These are phyloP conservation scores for Chromis chromis DNA, from an alignment of 2,797 vertebrate genomes.

Conservation along the genomic window DNA sequence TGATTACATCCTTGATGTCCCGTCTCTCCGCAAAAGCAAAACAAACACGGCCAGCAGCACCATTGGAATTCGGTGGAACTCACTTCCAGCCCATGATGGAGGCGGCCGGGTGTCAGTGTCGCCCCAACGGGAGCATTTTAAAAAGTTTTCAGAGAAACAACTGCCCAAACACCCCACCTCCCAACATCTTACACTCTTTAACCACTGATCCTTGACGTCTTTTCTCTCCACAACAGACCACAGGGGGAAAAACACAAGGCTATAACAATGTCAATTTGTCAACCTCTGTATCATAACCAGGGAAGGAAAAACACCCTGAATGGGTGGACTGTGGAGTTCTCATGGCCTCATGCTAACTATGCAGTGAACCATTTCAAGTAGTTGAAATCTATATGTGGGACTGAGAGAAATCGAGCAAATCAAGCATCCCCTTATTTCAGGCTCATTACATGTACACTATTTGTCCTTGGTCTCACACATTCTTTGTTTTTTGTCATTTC, in stretches of 20 bases:
- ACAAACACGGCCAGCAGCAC: slow-evolving; percentile 72
- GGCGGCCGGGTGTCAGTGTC: slow-evolving; percentile 47
- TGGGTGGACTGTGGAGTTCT: slow-evolving; percentile 41
- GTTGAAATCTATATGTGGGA: not conserved
- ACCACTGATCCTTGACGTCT: slow-evolving; percentile 44
- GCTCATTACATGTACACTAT: not conserved
- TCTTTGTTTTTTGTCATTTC: not conserved
- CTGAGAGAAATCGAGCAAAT: slow-evolving; percentile 5
- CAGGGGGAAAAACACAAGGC: slow-evolving; percentile 45
- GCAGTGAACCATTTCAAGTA: not conserved
- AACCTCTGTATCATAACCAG: slow-evolving; percentile 39
- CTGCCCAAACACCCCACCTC: slow-evolving; percentile 43
- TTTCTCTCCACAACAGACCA: slow-evolving; percentile 32
- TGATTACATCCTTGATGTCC: slow-evolving; percentile 61
- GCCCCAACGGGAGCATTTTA: slow-evolving; percentile 44
- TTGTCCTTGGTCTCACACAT: not conserved
- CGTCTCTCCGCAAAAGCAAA: slow-evolving; percentile 71
- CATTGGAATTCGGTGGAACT: slow-evolving; percentile 67
- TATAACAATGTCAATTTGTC: slow-evolving; percentile 56
- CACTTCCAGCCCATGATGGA: slow-evolving; percentile 57
- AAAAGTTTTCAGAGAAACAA: slow-evolving; percentile 35
- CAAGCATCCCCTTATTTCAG: not conserved
- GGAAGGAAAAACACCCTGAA: slow-evolving; percentile 39
- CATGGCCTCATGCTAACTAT: slow-evolving; percentile 22
- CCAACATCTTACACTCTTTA: slow-evolving; percentile 33